Evolutionary conservation across 2,113 vertebrate species (phyloP).

Genomic region (Hippoglossus stenolepis): DNA sequence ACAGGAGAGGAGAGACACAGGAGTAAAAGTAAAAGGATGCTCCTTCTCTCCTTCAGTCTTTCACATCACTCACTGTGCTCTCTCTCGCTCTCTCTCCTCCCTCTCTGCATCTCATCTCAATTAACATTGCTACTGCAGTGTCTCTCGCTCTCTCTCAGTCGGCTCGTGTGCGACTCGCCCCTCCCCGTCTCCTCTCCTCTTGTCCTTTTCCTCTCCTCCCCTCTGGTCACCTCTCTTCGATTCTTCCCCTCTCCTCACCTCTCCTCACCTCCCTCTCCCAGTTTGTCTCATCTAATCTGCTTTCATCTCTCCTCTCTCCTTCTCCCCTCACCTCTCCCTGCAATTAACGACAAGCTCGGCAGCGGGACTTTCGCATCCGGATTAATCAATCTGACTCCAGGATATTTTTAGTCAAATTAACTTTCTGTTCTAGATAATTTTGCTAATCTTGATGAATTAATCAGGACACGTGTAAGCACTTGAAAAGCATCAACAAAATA

Average conservation of each 20-base stretch:
- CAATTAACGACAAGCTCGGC: conserved; percentile 52
- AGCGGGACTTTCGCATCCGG: conserved; percentile 29
- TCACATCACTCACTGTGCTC: neutral
- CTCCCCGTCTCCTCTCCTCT: conserved; percentile 3
- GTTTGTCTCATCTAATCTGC: conserved; percentile 55
- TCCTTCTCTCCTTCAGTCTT: conserved; percentile 20
- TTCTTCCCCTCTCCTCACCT: conserved; percentile 20
- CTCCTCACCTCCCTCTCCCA: conserved; percentile 5
- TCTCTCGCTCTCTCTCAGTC: conserved; percentile 14
- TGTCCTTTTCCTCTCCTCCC: conserved; percentile 17
- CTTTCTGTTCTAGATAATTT: conserved; percentile 7
- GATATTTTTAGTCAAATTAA: conserved; percentile 58
- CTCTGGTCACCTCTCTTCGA: conserved; percentile 24
- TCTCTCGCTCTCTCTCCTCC: neutral
- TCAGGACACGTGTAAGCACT: neutral
- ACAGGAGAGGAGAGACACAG: conserved; percentile 6
- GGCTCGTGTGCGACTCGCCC: neutral
- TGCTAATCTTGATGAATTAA: conserved; percentile 32
- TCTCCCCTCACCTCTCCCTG: conserved; percentile 32
- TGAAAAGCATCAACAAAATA: conserved; percentile 5
- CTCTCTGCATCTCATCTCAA: conserved; percentile 29
- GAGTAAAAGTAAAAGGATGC: neutral
- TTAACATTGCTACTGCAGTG: conserved; percentile 40
- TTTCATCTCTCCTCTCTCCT: conserved; percentile 38
- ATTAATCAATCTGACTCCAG: conserved; percentile 33